Base-by-base conservation (phyloP, 2,888 invertebrate species). In the Drosophila merina region DNA sequence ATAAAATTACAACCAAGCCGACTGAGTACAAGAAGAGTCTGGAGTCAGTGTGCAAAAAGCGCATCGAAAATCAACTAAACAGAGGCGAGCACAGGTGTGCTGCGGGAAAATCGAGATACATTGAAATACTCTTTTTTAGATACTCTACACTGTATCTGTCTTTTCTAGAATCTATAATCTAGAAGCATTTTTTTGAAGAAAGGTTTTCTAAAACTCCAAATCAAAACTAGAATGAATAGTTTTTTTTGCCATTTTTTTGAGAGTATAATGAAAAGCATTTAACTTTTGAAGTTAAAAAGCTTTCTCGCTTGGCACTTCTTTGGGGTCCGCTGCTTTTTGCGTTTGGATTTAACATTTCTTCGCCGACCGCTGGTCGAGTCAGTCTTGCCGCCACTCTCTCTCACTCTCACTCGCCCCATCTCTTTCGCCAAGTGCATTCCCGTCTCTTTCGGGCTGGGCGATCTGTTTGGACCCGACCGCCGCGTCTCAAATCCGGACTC, bases 311-410 rank as follows among this genome's bases (percentile, higher is more conserved):
- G 57, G 30, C 45, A 54, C 76, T 51, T 42, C 60, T 64, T 72
- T 57, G 42, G 76, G 66, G 70, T 57, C 66, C 45, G 50, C 31
- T 55, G 72, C 55, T 57, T 58, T 63, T 54, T 55, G 14, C 14
- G 14, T 14, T 14, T 14, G 14, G 14, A 83, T 73, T 79, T 75
- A 75, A 74, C 86, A 78, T 85, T 86, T 82, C 83, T 80, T 82
- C 72, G 71, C 54, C 76, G 78, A 74, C 79, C 83, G 74, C 69
- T 77, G 72, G 67, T 63, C 76, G 63, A 54, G 71, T 36, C 60
- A 60, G 70, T 57, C 67, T 14, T 57, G 45, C 28, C 14, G 40
- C 40, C 40, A 20, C 12, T 51, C 60, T 59, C 62, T 45, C 59
- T n/a, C 12, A 10, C 31, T 10, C 28, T 45, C 14, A 14, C 44